phyloP scores from a whole-genome alignment of 2,888 invertebrate genomes.

The Dioctria rufipes region DNA sequence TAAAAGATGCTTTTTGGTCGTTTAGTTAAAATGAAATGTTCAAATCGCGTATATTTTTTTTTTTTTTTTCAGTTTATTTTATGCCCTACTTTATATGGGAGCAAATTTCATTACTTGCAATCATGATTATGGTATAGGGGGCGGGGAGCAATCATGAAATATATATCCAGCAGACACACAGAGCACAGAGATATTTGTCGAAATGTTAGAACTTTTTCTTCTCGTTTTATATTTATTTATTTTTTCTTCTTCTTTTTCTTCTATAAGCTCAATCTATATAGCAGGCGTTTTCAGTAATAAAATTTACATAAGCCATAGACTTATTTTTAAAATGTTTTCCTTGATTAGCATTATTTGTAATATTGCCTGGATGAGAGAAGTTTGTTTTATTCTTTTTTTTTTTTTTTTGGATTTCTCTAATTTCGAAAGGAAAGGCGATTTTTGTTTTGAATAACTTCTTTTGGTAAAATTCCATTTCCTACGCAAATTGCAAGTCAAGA shows the following conservation, averaged over 20 bases:
- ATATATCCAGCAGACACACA: conserved; percentile 8
- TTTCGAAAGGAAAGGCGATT: background rate
- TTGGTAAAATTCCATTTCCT: background rate
- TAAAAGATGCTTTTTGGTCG: conserved; percentile 40
- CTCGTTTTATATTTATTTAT: background rate
- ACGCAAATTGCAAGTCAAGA: background rate
- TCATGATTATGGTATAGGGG: background rate
- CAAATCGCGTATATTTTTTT: conserved; percentile 20
- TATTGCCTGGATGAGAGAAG: background rate
- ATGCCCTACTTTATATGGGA: background rate
- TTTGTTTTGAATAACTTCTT: background rate
- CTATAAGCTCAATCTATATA: conserved; percentile 7
- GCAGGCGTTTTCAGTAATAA: conserved; percentile 16
- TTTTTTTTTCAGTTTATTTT: background rate
- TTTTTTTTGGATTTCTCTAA: conserved; percentile 3
- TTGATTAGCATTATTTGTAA: conserved; percentile 29
- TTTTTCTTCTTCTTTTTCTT: background rate
- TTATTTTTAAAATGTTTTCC: background rate
- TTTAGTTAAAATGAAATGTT: conserved; percentile 34
- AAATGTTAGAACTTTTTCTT: conserved; percentile 1
- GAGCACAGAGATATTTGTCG: conserved; percentile 1
- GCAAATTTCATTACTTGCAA: conserved; percentile 43
- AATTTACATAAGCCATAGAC: conserved; percentile 39
- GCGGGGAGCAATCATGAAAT: conserved; percentile 29
- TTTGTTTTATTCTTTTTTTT: too few species aligned